Conservation (phyloP, 2,888 invertebrate species). For the Nezara viridula region DNA sequence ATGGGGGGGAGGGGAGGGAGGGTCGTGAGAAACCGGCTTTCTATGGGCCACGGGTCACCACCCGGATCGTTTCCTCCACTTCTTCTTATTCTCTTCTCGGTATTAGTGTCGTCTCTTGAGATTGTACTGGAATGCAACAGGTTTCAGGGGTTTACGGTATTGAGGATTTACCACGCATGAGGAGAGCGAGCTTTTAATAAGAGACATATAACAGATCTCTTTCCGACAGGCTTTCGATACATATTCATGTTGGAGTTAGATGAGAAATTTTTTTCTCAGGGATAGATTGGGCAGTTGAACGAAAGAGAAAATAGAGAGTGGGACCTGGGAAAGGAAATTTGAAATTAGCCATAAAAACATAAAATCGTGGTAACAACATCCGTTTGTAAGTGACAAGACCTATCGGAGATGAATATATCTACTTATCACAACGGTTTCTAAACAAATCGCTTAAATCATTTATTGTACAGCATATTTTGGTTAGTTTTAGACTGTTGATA, state of each 20-base stretch:
- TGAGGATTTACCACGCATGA: neutral
- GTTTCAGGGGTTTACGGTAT: neutral
- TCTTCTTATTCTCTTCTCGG: constrained; percentile 30
- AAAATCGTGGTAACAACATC: neutral
- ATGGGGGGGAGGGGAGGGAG: neutral
- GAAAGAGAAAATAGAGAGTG: neutral
- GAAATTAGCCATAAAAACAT: neutral
- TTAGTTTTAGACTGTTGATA: too few species aligned
- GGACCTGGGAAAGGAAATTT: neutral
- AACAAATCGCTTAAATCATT: too few species aligned
- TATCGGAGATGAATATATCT: too few species aligned
- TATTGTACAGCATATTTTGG: too few species aligned
- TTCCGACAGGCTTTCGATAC: neutral
- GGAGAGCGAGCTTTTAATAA: neutral
- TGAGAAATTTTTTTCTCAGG: constrained; percentile 4
- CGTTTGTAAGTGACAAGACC: neutral
- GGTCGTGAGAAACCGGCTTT: constrained; percentile 57
- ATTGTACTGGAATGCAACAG: neutral
- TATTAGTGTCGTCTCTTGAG: neutral
- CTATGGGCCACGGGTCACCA: constrained; percentile 49
- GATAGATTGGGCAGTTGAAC: neutral
- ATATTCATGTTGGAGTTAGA: constrained; percentile 11
- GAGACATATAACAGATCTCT: neutral
- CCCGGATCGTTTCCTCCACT: constrained; percentile 37
- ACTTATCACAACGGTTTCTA: too few species aligned